Percentiles rank a stretch among this genome's conserved stretches.
These are phyloP conservation scores for Melanostoma scalare DNA, from an alignment of 2,888 invertebrate genomes.

Conservation along the genomic window DNA sequence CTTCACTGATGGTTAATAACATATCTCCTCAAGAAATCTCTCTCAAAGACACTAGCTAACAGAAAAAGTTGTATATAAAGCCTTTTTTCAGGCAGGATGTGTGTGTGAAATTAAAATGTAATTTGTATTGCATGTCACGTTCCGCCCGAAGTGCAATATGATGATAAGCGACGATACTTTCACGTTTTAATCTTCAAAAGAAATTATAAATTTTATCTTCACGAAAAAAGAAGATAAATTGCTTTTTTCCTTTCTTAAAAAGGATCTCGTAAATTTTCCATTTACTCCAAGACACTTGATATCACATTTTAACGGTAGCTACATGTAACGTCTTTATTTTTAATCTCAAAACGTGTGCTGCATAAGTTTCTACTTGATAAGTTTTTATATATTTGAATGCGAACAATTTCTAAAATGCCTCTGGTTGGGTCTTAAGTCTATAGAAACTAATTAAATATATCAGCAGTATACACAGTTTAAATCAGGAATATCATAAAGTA, in stretches of 20 bases:
- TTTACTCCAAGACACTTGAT: conserved; percentile 36
- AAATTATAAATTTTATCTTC: conserved; percentile 41
- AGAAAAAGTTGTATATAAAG: conserved; percentile 1
- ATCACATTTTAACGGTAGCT: not conserved
- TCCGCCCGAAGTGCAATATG: conserved; percentile 47
- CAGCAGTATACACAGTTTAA: too few relatives aligned
- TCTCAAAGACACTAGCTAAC: conserved; percentile 8
- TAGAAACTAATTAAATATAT: too few relatives aligned
- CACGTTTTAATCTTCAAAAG: not conserved
- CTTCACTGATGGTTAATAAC: not conserved
- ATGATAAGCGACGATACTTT: conserved; percentile 45
- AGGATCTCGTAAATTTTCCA: conserved; percentile 40
- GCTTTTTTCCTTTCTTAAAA: not conserved
- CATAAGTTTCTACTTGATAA: too few relatives aligned
- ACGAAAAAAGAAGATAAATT: not conserved
- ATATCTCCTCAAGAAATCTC: conserved; percentile 2
- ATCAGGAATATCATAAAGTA: too few relatives aligned
- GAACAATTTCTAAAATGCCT: too few relatives aligned
- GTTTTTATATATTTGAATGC: too few relatives aligned
- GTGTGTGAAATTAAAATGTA: conserved; percentile 52
- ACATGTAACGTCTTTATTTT: not conserved
- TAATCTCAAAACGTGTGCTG: conserved; percentile 6
- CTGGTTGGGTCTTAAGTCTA: too few relatives aligned
- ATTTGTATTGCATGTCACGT: conserved; percentile 64
- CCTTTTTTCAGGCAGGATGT: conserved; percentile 17